Percentiles rank a stretch among this genome's conserved stretches.
These are phyloP conservation scores for Polymixis lichenea DNA, from an alignment of 2,888 invertebrate species.

Conservation along the genomic window DNA sequence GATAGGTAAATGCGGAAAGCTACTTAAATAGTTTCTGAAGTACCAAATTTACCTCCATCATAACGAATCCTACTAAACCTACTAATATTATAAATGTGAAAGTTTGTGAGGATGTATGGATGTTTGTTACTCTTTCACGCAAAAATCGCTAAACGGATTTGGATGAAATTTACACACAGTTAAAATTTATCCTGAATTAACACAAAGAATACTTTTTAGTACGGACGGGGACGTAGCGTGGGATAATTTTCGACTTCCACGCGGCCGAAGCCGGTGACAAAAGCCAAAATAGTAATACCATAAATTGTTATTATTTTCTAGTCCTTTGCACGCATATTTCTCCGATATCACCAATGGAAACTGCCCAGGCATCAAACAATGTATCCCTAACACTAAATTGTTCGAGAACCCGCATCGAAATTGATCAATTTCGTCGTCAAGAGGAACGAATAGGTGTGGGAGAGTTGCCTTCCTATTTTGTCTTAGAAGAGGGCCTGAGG, in stretches of 20 bases:
- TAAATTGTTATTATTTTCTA: neutral
- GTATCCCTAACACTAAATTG: constrained; percentile 30
- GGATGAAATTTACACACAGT: no score
- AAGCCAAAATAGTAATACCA: neutral
- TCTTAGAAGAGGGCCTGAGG: constrained; percentile 6
- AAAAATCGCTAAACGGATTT: no score
- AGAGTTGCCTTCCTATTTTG: neutral
- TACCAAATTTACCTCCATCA: neutral
- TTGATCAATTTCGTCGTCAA: constrained; percentile 41
- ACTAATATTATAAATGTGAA: no score
- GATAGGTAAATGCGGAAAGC: no score
- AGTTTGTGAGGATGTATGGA: no score
- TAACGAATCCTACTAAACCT: neutral
- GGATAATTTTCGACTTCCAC: no score
- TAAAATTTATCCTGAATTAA: no score
- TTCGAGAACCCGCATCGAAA: constrained; percentile 52
- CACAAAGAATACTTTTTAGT: no score
- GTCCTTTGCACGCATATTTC: neutral
- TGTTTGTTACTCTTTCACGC: no score
- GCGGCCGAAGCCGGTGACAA: no score
- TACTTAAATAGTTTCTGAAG: neutral
- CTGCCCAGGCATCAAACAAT: constrained; percentile 13
- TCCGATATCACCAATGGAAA: neutral
- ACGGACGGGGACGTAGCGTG: no score
- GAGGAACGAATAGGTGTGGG: constrained; percentile 50